These are phyloP conservation scores for Pyrrhura leucotis DNA, from an alignment of 2,797 vertebrate species.

Conservation along the genomic window DNA sequence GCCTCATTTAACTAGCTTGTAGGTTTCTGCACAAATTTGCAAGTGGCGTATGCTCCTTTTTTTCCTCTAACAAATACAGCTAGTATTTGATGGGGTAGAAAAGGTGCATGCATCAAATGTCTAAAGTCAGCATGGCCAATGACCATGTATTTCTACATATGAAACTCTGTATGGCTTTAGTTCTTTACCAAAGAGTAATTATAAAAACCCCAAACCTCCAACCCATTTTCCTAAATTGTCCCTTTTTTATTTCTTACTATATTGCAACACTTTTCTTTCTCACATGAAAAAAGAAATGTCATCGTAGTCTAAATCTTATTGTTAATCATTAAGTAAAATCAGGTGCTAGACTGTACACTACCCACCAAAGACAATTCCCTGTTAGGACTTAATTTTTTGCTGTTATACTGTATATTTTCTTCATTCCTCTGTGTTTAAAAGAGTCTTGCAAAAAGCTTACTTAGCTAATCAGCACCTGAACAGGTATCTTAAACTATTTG, in stretches of 20 bases:
- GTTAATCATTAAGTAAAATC: background rate
- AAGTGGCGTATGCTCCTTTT: background rate
- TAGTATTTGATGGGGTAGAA: background rate
- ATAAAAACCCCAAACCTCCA: fast-evolving
- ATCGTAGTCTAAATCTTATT: background rate
- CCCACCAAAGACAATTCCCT: background rate
- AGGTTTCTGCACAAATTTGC: background rate
- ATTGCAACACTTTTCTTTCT: background rate
- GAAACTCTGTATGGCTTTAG: background rate
- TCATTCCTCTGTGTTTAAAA: background rate
- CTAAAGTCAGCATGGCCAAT: background rate
- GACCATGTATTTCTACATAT: background rate
- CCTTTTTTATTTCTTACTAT: background rate
- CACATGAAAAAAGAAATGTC: background rate
- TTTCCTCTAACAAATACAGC: background rate
- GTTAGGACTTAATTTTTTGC: background rate
- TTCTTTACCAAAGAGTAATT: background rate
- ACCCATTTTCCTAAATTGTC: background rate
- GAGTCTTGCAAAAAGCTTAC: background rate
- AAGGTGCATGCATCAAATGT: background rate
- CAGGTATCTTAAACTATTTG: background rate
- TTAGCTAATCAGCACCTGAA: background rate
- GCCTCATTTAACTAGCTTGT: background rate
- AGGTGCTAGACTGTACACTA: background rate
- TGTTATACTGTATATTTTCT: background rate